A percentile compares a stretch with the other conserved stretches of the same genome.
These are phyloP conservation scores for Drosophila nasuta DNA, from an alignment of 1,140 invertebrate species.

Conservation along the genomic window DNA sequence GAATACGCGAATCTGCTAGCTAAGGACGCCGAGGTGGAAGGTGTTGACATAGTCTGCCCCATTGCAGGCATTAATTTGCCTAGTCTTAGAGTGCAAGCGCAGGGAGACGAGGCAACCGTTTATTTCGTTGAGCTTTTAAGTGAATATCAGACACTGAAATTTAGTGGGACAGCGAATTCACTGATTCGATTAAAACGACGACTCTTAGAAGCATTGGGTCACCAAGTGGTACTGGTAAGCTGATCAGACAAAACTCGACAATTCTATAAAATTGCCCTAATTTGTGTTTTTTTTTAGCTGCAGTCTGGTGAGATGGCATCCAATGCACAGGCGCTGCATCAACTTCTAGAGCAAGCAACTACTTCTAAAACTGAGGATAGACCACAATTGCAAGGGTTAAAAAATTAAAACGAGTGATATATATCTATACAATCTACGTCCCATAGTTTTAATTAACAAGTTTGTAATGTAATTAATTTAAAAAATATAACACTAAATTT, in stretches of 20 bases:
- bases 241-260: not conserved
- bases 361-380: not conserved
- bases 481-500: constrained; percentile 90
- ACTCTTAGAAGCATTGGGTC: constrained; percentile 62
- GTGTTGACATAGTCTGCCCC: constrained; percentile 69
- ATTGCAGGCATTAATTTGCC: constrained; percentile 75
- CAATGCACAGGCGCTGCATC: constrained; percentile 52
- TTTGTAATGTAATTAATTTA: constrained; percentile 86
- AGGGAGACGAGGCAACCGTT: constrained; percentile 37
- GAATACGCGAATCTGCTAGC: constrained; percentile 50
- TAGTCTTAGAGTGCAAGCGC: constrained; percentile 61
- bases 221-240: constrained; percentile 72
- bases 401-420: constrained; percentile 66
- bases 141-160: constrained; percentile 55
- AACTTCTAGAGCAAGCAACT: constrained; percentile 41
- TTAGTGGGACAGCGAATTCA: constrained; percentile 58
- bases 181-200: constrained; percentile 66
- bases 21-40: constrained; percentile 51
- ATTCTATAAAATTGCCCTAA: too few relatives aligned
- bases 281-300: constrained; percentile 30
- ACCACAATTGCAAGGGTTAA: constrained; percentile 25
- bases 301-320: constrained; percentile 57
- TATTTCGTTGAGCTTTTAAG: constrained; percentile 71
- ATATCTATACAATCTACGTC: constrained; percentile 19
- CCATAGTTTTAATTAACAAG: constrained; percentile 70